Base-by-base conservation (phyloP, 1,140 invertebrate genomes). In the Nasonia giraulti region DNA sequence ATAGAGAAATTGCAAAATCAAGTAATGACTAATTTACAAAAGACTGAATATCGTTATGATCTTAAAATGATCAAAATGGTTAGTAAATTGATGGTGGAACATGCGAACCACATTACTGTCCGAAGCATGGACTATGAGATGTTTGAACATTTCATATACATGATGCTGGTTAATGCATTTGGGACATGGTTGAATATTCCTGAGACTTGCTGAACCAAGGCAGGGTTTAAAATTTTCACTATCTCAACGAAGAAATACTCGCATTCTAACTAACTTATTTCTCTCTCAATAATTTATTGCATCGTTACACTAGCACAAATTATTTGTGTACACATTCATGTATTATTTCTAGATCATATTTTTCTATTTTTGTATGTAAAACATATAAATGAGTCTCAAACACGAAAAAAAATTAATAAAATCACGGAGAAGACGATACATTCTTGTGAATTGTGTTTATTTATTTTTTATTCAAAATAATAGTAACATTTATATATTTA, bases 291-390 rank as follows among this genome's bases (percentile, higher is more conserved):
- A 62, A 62, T 62, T 62, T 62, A 62, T 62, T n/a, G 17, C 17
- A 62, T 62, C 17, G 55, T n/a, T 62, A 62, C 55, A n/a, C 17
- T 62, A 62, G 17, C 55, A 62, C 55, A 20, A 17, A 62, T n/a
- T 20, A 62, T 17, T 62, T n/a, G 55, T 62, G 55, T 62, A 62
- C 1, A 62, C 6, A 17, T 62, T 62, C 20, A 62, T 62, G 17
- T 62, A 62, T 62, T 62, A 62, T 62, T 62, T 62, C 55, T 62
- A 62, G 20, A 62, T n/a, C 17, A 62, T 62, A 62, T 62, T 62
- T 62, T 62, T 62, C 55, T 62, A 62, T 20, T 62, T 62, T 62
- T 62, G 55, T 62, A 62, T 62, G 55, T 62, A 62, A 62, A 62
- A 62, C 55, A 17, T 20, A 62, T 62, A 62, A 62, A 62, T 62